phyloP scores from a whole-genome alignment of 2,797 vertebrate species.

The Heterohyrax brucei region DNA sequence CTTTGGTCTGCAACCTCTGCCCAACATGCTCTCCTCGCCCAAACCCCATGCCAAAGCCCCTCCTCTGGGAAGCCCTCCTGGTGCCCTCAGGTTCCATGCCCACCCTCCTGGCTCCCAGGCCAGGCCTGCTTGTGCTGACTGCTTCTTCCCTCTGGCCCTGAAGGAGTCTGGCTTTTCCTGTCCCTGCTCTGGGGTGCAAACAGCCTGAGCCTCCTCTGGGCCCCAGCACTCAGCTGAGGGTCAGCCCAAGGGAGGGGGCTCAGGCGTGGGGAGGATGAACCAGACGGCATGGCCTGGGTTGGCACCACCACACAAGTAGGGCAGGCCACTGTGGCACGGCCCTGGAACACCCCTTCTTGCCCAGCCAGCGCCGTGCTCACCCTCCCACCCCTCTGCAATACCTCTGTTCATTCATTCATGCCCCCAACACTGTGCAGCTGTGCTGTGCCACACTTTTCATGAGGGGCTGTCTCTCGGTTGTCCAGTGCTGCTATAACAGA shows the following conservation, averaged over 20 bases:
- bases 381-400: neutral
- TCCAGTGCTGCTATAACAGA: no score
- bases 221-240: no score
- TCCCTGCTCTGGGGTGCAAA: neutral
- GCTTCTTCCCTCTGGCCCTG: neutral
- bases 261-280: neutral
- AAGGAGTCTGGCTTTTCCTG: neutral
- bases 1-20: neutral
- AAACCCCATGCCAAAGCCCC: neutral
- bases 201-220: neutral
- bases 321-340: neutral
- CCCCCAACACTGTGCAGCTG: neutral
- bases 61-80: neutral
- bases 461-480: neutral
- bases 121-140: neutral
- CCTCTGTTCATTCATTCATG: neutral
- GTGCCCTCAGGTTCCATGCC: neutral
- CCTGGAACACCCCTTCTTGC: neutral
- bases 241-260: neutral
- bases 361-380: neutral
- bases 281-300: fast-evolving
- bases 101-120: neutral
- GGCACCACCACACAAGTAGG: neutral
- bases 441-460: fast-evolving
- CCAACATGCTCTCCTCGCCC: fast-evolving